Evolutionary conservation across 30 jellyfish, hydroid and myxozoan species (phyloP), one percentile per base, ranked within the genome.

Genomic region (Mastigias papua): DNA sequence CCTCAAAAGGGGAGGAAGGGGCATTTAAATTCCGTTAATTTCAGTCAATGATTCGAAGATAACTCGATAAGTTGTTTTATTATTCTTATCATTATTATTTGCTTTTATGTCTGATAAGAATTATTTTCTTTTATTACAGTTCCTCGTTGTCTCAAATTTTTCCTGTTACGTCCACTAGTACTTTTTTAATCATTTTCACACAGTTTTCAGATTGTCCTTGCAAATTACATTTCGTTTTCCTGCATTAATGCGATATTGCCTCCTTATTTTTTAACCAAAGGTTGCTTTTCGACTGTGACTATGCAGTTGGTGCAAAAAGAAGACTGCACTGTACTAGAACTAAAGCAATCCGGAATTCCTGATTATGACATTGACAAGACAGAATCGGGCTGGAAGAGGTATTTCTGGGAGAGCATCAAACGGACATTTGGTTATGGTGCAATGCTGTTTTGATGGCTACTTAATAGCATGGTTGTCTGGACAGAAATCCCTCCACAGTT

Each of bases 341-440:
- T 95, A 13, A 79, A 79, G 32, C 99, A 95, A 66, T 89, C 97
- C 13, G 99, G 99, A 34, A 90, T 95, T 16, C 99, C 99, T 1
- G 99, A 90, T 67, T 82, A 84, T 71, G 99, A 95, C 75, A 62
- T 76, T n/a, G 92, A 83, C 28, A 67, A 91, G 76, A 95, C 99
- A 13, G 98, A 95, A 64, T 49, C 84, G 20, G 99, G 99, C 28
- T 95, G 99, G 99, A 80, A 89, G 71, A 71, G 97, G 66, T 91
- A 95, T 85, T 95, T 89, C 85, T 89, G 92, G 95, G 99, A 86
- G 75, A 97, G 96, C 82, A 95, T 95, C 73, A 95, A 95, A 78
- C 96, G 69, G 49, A 87, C 96, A 13, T 95, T 95, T 49, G 99
- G 99, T 54, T 95, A 62, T 65, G 99, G 99, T 13, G 99, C 97